Conservation (phyloP, 2,113 vertebrate genomes). For the Campylomormyrus numenius region DNA sequence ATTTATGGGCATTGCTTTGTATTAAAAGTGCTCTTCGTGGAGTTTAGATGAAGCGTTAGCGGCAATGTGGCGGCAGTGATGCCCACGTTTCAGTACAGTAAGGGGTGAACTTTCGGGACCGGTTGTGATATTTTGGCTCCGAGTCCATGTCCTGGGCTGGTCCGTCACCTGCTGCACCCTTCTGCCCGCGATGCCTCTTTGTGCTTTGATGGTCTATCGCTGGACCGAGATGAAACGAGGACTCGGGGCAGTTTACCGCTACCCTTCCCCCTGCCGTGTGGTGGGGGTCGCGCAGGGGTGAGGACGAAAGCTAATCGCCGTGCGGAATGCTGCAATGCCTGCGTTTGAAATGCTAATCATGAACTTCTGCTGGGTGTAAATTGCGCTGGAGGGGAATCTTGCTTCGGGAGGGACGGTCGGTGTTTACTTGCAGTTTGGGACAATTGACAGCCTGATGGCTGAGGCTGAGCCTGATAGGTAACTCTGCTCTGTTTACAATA, state of each 20-base stretch:
- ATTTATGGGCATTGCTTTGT: background rate
- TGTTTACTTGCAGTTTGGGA: background rate
- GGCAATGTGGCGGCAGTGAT: background rate
- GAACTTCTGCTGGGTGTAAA: slow-evolving; percentile 9
- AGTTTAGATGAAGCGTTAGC: background rate
- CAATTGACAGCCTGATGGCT: background rate
- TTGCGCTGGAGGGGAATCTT: background rate
- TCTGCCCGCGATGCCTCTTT: background rate
- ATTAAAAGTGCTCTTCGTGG: background rate
- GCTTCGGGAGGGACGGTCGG: background rate
- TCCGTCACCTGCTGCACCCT: background rate
- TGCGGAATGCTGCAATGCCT: background rate
- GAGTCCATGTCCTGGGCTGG: background rate
- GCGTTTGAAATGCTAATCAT: slow-evolving; percentile 14
- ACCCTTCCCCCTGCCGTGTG: background rate
- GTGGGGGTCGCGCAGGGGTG: background rate
- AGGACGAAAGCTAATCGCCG: background rate
- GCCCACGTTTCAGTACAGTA: background rate
- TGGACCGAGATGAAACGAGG: background rate
- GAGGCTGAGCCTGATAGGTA: background rate
- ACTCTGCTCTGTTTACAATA: background rate
- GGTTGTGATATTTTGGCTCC: background rate
- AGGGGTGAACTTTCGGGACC: background rate
- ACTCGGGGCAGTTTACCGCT: background rate
- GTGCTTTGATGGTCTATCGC: background rate